These are phyloP conservation scores for Drosophila sp. DNA, from an alignment of 1,140 invertebrate genomes.

Conservation along the genomic window DNA sequence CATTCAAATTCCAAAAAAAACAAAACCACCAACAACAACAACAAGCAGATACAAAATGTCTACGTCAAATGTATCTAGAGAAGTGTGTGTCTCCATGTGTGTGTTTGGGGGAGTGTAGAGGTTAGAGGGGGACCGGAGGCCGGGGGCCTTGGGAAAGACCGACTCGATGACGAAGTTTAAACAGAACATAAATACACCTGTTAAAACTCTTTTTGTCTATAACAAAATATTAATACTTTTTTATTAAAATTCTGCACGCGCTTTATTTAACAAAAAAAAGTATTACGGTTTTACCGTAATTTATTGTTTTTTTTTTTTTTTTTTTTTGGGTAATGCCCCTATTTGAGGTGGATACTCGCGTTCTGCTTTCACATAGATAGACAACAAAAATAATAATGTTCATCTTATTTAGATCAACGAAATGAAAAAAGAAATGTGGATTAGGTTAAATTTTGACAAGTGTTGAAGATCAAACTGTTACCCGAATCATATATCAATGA, in stretches of 20 bases:
- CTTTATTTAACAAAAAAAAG: constrained; percentile 11
- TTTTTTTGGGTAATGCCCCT: not conserved
- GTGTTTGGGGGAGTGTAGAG: not conserved
- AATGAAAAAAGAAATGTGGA: constrained; percentile 33
- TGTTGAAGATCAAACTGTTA: not conserved
- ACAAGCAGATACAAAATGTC: not conserved
- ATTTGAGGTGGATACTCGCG: constrained; percentile 10
- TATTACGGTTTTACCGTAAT: not conserved
- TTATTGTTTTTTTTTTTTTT: not conserved
- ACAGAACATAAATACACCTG: constrained; percentile 39
- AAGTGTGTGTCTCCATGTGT: not conserved
- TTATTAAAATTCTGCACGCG: constrained; percentile 4
- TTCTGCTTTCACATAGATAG: not conserved
- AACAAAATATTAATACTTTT: not conserved
- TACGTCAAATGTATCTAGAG: not conserved
- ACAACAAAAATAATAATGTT: not conserved
- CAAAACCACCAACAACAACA: not conserved
- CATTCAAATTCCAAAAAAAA: constrained; percentile 8
- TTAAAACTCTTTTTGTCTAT: constrained; percentile 37
- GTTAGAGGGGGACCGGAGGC: not conserved
- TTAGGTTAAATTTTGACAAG: constrained; percentile 33
- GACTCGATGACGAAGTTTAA: constrained; percentile 16
- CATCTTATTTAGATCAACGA: constrained; percentile 3
- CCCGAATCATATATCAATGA: not conserved
- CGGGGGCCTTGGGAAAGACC: constrained; percentile 47